A percentile compares a stretch with the other conserved stretches of the same genome.
phyloP scores from a whole-genome alignment of 1,140 invertebrate genomes.

The Bactericera cockerelli region DNA sequence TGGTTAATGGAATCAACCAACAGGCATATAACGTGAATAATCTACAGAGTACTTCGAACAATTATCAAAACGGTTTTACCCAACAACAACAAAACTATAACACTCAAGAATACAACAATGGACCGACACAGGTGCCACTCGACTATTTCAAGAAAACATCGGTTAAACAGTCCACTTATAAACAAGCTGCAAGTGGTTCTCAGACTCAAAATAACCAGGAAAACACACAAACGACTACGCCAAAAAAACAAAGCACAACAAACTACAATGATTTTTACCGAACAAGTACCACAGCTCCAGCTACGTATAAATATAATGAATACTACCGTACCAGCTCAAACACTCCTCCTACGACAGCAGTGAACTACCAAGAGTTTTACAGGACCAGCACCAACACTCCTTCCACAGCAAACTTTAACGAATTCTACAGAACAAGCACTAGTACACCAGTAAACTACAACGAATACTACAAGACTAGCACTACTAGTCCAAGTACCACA shows the following conservation, averaged over 20 bases:
- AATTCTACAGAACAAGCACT: conserved; percentile 9
- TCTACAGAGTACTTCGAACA: conserved; percentile 26
- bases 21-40: conserved; percentile 30
- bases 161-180: conserved; percentile 10
- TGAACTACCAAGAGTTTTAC: conserved; percentile 12
- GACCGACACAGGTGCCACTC: not conserved
- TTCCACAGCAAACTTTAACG: conserved; percentile 7
- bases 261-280: conserved; percentile 12
- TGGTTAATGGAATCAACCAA: conserved; percentile 26
- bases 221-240: not conserved
- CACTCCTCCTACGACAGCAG: conserved; percentile 8
- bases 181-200: conserved; percentile 12
- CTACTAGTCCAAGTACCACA: conserved; percentile 5
- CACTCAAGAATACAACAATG: not conserved
- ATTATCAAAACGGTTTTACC: conserved; percentile 7
- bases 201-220: not conserved
- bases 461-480: not conserved
- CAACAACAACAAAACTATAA: not conserved
- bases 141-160: conserved; percentile 12
- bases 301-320: conserved; percentile 17
- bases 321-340: conserved; percentile 19
- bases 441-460: conserved; percentile 11
- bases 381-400: conserved; percentile 1
- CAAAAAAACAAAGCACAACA: conserved; percentile 9
- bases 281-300: conserved; percentile 12